phyloP scores from a whole-genome alignment of 2,888 invertebrate genomes.

The Drosophila cognata region DNA sequence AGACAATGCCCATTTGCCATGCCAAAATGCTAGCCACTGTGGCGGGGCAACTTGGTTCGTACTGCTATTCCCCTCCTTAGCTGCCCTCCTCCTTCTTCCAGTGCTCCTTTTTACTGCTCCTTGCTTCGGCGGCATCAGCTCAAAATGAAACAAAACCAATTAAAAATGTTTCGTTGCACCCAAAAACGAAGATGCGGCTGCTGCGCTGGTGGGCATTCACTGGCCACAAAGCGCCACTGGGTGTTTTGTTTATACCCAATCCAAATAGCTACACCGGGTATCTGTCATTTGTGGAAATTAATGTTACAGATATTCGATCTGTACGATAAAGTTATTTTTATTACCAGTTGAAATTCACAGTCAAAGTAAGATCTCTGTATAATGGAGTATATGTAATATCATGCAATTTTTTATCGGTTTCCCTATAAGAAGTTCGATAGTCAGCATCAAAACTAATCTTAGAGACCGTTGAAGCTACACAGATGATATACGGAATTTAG shows the following conservation, averaged over 20 bases:
- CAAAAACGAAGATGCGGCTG: slow-evolving; percentile 78
- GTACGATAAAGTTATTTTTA: not conserved
- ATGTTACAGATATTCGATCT: not conserved
- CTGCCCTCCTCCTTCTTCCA: not conserved
- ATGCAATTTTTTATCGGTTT: not conserved
- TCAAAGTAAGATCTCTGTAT: not conserved
- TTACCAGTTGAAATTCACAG: not conserved
- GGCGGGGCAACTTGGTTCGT: slow-evolving; percentile 53
- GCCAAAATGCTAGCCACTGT: slow-evolving; percentile 80
- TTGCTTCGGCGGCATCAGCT: slow-evolving; percentile 63
- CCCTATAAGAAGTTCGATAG: not conserved
- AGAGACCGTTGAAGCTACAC: not conserved
- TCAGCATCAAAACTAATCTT: not conserved
- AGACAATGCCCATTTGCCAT: slow-evolving; percentile 71
- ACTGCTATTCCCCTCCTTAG: slow-evolving; percentile 2
- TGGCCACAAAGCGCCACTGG: slow-evolving; percentile 64
- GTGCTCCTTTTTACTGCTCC: slow-evolving; percentile 3
- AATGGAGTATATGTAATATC: not conserved
- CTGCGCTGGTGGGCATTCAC: slow-evolving; percentile 73
- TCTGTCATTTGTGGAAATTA: not conserved
- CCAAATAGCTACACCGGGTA: slow-evolving; percentile 1
- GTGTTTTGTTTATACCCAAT: slow-evolving; percentile 23
- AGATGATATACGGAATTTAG: not conserved
- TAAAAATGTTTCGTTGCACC: slow-evolving; percentile 82
- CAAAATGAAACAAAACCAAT: slow-evolving; percentile 82